These are phyloP conservation scores for Incurvaria masculella DNA, from an alignment of 2,888 invertebrate genomes.

Conservation along the genomic window DNA sequence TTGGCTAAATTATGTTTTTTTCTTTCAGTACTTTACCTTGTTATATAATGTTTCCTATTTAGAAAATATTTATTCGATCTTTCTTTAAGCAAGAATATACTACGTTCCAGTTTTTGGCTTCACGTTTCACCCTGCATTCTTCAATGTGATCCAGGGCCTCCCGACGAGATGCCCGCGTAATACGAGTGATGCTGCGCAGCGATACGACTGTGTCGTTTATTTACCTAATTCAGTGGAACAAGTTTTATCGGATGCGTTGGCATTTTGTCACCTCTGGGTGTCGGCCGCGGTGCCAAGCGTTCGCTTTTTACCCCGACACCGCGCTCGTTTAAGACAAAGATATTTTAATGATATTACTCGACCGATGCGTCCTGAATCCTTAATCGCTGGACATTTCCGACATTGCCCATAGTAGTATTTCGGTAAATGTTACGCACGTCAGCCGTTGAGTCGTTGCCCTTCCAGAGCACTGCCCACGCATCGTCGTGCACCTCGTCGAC, in stretches of 20 bases:
- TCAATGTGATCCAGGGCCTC: too few relatives aligned
- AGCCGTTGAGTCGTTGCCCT: conserved; percentile 39
- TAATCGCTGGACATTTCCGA: conserved; percentile 39
- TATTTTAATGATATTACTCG: conserved; percentile 56
- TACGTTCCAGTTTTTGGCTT: too few relatives aligned
- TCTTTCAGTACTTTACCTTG: too few relatives aligned
- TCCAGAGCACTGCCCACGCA: conserved; percentile 24
- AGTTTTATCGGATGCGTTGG: conserved; percentile 20
- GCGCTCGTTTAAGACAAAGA: conserved; percentile 50
- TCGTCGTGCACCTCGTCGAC: background rate
- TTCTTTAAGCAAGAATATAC: too few relatives aligned
- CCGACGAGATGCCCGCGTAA: background rate
- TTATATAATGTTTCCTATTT: too few relatives aligned
- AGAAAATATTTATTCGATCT: too few relatives aligned
- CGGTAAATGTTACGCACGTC: conserved; percentile 25
- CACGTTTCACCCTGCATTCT: too few relatives aligned
- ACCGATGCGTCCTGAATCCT: conserved; percentile 50
- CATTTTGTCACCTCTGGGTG: conserved; percentile 48
- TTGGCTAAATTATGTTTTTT: too few relatives aligned
- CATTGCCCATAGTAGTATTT: conserved; percentile 22
- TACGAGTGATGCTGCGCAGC: too few relatives aligned
- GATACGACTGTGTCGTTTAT: background rate
- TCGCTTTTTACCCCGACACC: conserved; percentile 39
- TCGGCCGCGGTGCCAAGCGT: conserved; percentile 21
- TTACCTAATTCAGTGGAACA: background rate